Percentiles rank a stretch among this genome's conserved stretches.
Evolutionary conservation across 2,888 invertebrate genomes (phyloP).

Genomic region (Agrochola litura): DNA sequence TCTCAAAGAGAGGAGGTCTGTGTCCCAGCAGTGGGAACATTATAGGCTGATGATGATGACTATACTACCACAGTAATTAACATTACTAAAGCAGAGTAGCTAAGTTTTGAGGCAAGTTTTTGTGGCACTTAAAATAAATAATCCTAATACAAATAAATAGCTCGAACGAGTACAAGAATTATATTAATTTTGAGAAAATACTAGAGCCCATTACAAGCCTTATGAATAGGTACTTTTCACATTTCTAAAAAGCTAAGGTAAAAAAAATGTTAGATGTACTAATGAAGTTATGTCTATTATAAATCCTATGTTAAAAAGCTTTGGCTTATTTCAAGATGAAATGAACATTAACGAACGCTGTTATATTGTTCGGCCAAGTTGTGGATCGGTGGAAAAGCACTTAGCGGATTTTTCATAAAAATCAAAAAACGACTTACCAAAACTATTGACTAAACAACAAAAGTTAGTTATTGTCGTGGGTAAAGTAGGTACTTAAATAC

Average conservation of each 20-base stretch:
- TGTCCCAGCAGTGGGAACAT: no score
- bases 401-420: background rate
- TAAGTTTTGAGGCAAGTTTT: background rate
- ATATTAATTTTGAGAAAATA: slow-evolving; percentile 4
- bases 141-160: background rate
- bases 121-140: background rate
- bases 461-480: background rate
- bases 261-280: background rate
- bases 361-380: no score
- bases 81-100: background rate
- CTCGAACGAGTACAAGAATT: background rate
- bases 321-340: background rate
- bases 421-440: background rate
- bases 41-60: no score
- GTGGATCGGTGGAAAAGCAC: background rate
- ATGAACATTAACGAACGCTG: background rate
- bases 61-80: background rate
- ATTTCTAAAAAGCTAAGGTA: background rate
- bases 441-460: background rate
- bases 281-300: background rate
- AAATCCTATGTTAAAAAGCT: background rate
- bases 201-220: background rate
- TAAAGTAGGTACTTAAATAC: background rate
- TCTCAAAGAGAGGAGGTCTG: no score
- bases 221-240: background rate